Conservation (phyloP, 2,113 vertebrate genomes). For the Hypomesus transpacificus region DNA sequence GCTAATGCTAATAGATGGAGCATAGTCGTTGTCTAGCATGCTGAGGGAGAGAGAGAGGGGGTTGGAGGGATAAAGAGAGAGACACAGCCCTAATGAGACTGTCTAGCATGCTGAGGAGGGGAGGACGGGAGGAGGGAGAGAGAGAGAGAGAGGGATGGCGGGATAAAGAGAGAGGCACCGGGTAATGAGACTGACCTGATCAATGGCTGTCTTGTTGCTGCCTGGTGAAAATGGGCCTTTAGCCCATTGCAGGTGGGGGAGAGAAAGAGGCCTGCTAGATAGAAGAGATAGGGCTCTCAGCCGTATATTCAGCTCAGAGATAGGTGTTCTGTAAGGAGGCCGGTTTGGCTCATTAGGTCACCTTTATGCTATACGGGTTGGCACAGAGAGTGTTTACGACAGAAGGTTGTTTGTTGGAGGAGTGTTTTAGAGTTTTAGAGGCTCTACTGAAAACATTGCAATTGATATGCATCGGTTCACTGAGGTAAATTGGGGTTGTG, state of each 20-base stretch:
- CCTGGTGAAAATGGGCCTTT: slow-evolving; percentile 54
- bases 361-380: slow-evolving; percentile 39
- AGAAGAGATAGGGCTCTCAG: neutral
- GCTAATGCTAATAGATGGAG: slow-evolving; percentile 68
- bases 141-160: slow-evolving; percentile 34
- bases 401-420: slow-evolving; percentile 36
- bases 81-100: neutral
- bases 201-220: slow-evolving; percentile 73
- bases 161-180: slow-evolving; percentile 12
- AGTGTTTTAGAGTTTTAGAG: slow-evolving; percentile 29
- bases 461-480: slow-evolving; percentile 24
- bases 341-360: slow-evolving; percentile 50
- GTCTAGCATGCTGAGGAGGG: slow-evolving; percentile 10
- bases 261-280: slow-evolving; percentile 11
- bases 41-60: slow-evolving; percentile 1
- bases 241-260: slow-evolving; percentile 62
- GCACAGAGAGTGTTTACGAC: slow-evolving; percentile 28
- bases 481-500: slow-evolving; percentile 9
- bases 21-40: slow-evolving; percentile 51
- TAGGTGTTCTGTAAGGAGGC: slow-evolving; percentile 28
- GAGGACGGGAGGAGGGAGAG: neutral
- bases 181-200: slow-evolving; percentile 76
- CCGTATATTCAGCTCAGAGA: slow-evolving; percentile 56
- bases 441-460: slow-evolving; percentile 32
- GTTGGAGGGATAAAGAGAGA: slow-evolving; percentile 27